Conservation (phyloP, 2,797 vertebrate species). For the Jordanella pulchra region DNA sequence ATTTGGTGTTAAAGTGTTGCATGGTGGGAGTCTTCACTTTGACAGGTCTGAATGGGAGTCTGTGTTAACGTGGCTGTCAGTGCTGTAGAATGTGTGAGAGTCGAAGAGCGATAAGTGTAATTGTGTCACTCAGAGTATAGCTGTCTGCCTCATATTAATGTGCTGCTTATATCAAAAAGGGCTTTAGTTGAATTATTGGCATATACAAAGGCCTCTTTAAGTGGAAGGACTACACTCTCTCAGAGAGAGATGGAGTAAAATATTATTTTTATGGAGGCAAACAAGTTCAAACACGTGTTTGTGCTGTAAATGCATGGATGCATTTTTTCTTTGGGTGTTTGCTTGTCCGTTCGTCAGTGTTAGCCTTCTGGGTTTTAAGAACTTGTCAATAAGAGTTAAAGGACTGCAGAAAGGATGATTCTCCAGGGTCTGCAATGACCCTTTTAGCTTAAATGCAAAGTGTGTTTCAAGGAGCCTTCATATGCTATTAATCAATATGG, state of each 20-base stretch:
- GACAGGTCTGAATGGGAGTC: conserved; percentile 51
- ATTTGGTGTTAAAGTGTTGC: conserved; percentile 52
- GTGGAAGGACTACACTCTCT: conserved; percentile 35
- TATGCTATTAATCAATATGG: conserved; percentile 58
- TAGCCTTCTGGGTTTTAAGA: conserved; percentile 31
- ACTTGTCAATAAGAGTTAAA: conserved; percentile 66
- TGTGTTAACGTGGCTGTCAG: conserved; percentile 36
- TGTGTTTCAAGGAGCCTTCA: conserved; percentile 57
- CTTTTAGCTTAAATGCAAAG: conserved; percentile 61
- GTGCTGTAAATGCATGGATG: conserved; percentile 14
- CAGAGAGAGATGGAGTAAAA: conserved; percentile 25
- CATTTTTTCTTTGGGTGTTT: conserved; percentile 9
- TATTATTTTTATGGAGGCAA: conserved; percentile 11
- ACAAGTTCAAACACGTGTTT: conserved; percentile 12
- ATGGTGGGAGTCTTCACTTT: conserved; percentile 43
- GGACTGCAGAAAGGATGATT: conserved; percentile 51
- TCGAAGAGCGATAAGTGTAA: conserved; percentile 44
- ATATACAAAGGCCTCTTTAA: conserved; percentile 64
- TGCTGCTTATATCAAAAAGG: conserved; percentile 51
- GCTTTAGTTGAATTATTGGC: conserved; percentile 57
- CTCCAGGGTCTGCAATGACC: conserved; percentile 54
- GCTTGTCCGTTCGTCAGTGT: conserved; percentile 3
- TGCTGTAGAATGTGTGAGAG: conserved; percentile 20
- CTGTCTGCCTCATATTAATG: conserved; percentile 57
- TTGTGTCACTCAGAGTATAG: conserved; percentile 50